Evolutionary conservation across 1,140 invertebrate genomes (phyloP).

Genomic region (Cataglyphis hispanica): DNA sequence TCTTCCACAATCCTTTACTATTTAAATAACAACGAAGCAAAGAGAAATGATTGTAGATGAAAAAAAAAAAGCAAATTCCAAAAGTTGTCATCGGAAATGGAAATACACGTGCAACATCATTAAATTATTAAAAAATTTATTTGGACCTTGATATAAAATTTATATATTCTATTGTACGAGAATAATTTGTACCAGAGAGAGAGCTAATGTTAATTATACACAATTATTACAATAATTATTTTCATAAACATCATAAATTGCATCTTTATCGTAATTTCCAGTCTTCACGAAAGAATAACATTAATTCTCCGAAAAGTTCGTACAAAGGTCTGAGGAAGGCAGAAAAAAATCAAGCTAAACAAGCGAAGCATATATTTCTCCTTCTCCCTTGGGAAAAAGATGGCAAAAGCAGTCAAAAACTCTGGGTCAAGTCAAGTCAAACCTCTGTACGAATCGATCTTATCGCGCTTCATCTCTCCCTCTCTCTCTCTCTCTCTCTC

Average conservation of each 20-base stretch:
- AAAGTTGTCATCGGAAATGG: not conserved
- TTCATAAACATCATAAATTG: not conserved
- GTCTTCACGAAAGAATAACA: not conserved
- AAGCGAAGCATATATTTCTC: conserved; percentile 18
- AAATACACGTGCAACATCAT: not conserved
- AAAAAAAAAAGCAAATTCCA: not conserved
- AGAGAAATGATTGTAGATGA: not conserved
- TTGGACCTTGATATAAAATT: not conserved
- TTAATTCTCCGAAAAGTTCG: conserved; percentile 9
- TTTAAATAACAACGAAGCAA: conserved; percentile 16
- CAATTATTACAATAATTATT: not conserved
- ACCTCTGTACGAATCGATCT: conserved; percentile 39
- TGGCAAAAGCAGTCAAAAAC: conserved; percentile 10
- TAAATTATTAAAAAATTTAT: not conserved
- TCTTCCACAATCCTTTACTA: not conserved
- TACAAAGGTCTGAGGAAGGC: conserved; percentile 40
- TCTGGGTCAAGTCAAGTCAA: not conserved
- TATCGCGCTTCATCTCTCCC: conserved; percentile 21
- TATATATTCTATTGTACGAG: not conserved
- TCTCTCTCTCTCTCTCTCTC: conserved; percentile 20
- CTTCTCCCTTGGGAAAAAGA: not conserved
- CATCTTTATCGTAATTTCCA: not conserved
- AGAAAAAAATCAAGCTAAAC: conserved; percentile 25
- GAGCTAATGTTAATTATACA: not conserved
- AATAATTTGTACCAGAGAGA: not conserved